Evolutionary conservation across 30 jellyfish, hydroid and myxozoan species (phyloP).

Genomic region (Turritopsis rubra): DNA sequence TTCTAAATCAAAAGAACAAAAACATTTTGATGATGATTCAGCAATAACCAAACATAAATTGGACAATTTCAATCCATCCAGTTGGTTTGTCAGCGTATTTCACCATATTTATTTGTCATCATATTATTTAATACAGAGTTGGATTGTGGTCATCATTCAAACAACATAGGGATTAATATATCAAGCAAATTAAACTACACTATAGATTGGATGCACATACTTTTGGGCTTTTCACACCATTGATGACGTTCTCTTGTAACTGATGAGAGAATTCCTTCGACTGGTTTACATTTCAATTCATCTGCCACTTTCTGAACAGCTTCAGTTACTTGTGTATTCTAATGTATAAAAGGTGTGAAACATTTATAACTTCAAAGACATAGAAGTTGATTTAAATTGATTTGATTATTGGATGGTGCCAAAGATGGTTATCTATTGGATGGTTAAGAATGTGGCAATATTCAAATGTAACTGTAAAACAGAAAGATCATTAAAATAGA

Average conservation of each 20-base stretch:
- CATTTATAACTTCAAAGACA: background rate
- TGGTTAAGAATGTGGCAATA: too few relatives aligned
- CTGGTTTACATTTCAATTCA: conserved; percentile 93
- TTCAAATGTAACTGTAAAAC: too few relatives aligned
- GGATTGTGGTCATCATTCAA: background rate
- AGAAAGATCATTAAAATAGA: too few relatives aligned
- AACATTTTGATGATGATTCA: background rate
- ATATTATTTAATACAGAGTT: background rate
- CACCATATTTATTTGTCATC: background rate
- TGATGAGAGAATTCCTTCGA: conserved; percentile 96
- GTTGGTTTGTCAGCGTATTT: background rate
- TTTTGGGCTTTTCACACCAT: conserved; percentile 85
- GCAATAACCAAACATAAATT: background rate
- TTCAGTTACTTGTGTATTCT: conserved; percentile 79
- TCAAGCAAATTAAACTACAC: too few relatives aligned
- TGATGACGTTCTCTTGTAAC: conserved; percentile 59
- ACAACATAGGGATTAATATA: background rate
- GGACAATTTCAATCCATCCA: background rate
- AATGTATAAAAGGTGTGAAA: background rate
- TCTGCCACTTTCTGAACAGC: conserved; percentile 86
- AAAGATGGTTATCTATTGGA: too few relatives aligned
- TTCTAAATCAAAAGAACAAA: conserved; percentile 37
- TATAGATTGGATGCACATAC: conserved; percentile 21
- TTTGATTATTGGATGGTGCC: too few relatives aligned
- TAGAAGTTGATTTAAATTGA: background rate